These are phyloP conservation scores for Lepilemur septentrionalis DNA, from an alignment of 2,797 vertebrate species.

Conservation along the genomic window DNA sequence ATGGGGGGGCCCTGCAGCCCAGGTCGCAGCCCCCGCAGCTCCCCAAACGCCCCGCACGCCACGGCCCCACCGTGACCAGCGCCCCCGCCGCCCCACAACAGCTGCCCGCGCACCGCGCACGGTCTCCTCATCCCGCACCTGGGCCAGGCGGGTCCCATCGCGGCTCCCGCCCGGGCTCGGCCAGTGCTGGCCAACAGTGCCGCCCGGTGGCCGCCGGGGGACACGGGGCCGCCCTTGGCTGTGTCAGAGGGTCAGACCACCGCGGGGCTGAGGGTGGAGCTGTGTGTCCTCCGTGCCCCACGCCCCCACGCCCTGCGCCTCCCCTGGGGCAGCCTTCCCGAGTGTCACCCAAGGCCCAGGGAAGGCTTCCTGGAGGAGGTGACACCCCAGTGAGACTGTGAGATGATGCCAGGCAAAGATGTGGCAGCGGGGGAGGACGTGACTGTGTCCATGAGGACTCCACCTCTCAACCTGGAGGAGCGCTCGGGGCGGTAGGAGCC, in stretches of 20 bases:
- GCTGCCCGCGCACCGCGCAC: fast-evolving
- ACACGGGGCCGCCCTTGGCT: fast-evolving
- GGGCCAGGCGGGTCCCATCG: fast-evolving
- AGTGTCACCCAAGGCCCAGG: fast-evolving
- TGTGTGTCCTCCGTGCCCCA: no score
- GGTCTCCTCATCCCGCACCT: background rate
- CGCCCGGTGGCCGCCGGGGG: conserved; percentile 32
- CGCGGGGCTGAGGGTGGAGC: no score
- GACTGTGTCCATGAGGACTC: fast-evolving
- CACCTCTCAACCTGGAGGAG: background rate
- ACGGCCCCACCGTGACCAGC: background rate
- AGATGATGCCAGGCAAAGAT: background rate
- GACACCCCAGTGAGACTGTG: background rate
- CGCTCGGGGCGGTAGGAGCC: background rate
- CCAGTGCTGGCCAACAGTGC: conserved; percentile 60
- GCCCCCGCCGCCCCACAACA: background rate
- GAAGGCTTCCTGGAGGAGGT: background rate
- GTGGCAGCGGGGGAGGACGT: fast-evolving
- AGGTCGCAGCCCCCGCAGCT: no score
- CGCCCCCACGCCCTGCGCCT: fast-evolving
- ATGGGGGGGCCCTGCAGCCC: background rate
- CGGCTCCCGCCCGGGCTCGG: no score
- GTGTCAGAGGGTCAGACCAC: background rate
- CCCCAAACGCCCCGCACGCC: background rate
- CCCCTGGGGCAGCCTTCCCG: background rate